Base-by-base conservation (phyloP, 2,888 invertebrate species). In the Diarsia mendica region DNA sequence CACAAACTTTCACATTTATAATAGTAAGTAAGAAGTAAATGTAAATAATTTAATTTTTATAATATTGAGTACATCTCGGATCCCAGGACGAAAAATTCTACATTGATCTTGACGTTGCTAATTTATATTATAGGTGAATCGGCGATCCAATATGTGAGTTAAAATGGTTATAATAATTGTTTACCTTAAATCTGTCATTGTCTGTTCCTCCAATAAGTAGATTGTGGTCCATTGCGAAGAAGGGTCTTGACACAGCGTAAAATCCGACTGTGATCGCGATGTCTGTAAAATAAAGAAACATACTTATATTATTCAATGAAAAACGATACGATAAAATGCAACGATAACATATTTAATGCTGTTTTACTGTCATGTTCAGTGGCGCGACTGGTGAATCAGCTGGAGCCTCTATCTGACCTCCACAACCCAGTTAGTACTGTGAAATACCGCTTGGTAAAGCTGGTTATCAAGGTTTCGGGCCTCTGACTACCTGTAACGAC, bases 231-330 rank as follows among this genome's bases (percentile, higher is more conserved):
- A 97, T 95, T 53, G 98, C 97, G 92, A 99, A 97, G 97, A 99
- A 99, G 10, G 99, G 99, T 77, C 99, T 96, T 64, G 99, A 99
- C 11, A 99, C 99, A 0, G 99, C 98, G 93, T 98, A 98, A 96
- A 99, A 99, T 20, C 99, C 99, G 72, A 99, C 98, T 61, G 99
- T 98, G n/a, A 99, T 99, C 0, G 99, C 99, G 82, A 99, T 96
- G 95, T 99, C 98, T 99, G 94, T 5, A 75, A 84, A 58, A 55
- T 58, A 77, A 39, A 61, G 2, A 68, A 53, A 11, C 53, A n/a
- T n/a, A 53, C 10, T 10, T n/a, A n/a, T 3, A 20, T 51, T 51
- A 20, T 20, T 20, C 51, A 53, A n/a, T 53, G 10, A 2, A 53
- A 53, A 3, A 8, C 11, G n/a, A n/a, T 11, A n/a, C 53, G n/a